Base-by-base conservation (phyloP, 2,797 vertebrate genomes). In the Phataginus tricuspis region DNA sequence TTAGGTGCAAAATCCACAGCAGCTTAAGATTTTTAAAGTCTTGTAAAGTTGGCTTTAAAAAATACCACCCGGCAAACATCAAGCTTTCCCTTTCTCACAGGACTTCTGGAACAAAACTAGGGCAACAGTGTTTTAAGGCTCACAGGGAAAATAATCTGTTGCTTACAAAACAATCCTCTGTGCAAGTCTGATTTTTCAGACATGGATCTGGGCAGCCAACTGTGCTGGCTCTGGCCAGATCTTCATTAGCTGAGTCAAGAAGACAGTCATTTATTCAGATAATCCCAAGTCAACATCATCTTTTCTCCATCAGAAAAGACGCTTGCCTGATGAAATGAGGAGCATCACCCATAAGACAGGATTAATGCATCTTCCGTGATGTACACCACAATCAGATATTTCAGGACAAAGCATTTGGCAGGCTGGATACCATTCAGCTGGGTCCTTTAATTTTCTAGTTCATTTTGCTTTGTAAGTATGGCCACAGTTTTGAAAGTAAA, bases 21-120 rank as follows among this genome's bases (percentile, higher is more conserved):
- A 42, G 49, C 15, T 83, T 31, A 13, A 64, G 55, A 39, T 61
- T 91, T 94, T 86, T n/a, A 74, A 83, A 87, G 37, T 19, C 34
- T 66, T 93, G 45, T 68, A 91, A 97, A 92, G 57, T 16, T 83
- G 57, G 39, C 29, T 83, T 92, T 63, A 31, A 64, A 88, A 79
- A 72, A 7, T 72, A 64, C 42, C 39, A 13, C 31, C 88, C 89
- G 69, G 59, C 61, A 96, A 45, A 42, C 21, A 39, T 71, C 39
- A 87, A 74, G 45, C 69, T 90, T 95, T 86, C n/a, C 66, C 25
- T 85, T 87, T 91, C 66, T 91, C 53, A 64, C 39, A 79, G 69
- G 85, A 78, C 37, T 89, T 96, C 80, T 91, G 71, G 57, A 71
- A 53, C 51, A 94, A 68, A 21, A 87, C 37, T 84, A 63, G 31